Evolutionary conservation across 2,797 vertebrate species (phyloP).

Genomic region (Siniperca scherzeri): DNA sequence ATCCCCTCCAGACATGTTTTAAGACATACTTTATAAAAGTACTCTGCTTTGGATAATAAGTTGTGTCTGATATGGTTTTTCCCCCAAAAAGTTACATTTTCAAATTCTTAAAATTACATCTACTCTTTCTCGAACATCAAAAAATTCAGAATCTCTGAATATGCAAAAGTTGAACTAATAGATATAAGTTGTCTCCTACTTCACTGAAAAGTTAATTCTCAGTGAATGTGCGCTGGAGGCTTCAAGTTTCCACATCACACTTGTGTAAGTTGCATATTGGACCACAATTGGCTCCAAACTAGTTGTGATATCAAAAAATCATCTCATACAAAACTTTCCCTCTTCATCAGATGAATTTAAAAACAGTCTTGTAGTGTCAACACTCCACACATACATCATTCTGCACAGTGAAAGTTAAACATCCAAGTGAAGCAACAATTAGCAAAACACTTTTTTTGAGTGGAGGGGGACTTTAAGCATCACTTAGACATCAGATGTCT

Average conservation of each 20-base stretch:
- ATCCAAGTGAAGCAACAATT: background rate
- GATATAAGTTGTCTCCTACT: too few species aligned
- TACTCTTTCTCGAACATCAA: too few species aligned
- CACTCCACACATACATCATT: background rate
- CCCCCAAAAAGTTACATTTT: too few species aligned
- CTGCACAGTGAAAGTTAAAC: background rate
- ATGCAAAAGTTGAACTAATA: background rate
- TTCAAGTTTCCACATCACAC: too few species aligned
- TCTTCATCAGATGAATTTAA: background rate
- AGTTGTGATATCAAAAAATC: too few species aligned
- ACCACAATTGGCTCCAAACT: too few species aligned
- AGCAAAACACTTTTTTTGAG: background rate
- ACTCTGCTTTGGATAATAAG: background rate
- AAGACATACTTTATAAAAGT: too few species aligned
- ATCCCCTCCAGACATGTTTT: background rate
- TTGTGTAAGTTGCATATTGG: too few species aligned
- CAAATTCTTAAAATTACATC: too few species aligned
- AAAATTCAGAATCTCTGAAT: background rate
- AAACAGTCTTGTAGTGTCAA: too few species aligned
- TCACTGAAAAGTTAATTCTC: background rate
- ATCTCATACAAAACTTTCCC: background rate
- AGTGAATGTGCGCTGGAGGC: too few species aligned
- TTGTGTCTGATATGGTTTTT: background rate
- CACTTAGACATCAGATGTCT: conserved; percentile 37
- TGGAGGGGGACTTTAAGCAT: background rate